Percentiles rank a stretch among this genome's conserved stretches.
Conservation (phyloP, 2,113 vertebrate genomes). For the Euleptes europaea region DNA sequence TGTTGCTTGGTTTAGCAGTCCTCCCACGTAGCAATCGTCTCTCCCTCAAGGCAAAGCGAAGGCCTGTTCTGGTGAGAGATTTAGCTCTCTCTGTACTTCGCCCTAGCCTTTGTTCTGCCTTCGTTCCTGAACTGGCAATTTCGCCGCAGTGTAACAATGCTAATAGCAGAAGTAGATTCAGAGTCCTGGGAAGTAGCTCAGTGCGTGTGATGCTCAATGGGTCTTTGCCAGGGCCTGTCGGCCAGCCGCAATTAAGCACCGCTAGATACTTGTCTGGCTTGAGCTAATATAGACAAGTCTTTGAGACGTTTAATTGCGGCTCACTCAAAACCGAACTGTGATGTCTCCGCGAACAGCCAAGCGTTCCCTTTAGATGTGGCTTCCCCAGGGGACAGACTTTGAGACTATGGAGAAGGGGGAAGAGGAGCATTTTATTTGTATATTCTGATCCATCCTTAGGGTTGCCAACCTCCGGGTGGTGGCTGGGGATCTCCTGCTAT, state of each 20-base stretch:
- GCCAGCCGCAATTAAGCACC: constrained; percentile 5
- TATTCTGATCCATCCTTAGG: no score
- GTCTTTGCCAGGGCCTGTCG: constrained; percentile 25
- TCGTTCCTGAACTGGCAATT: constrained; percentile 31
- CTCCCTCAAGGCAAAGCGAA: constrained; percentile 40
- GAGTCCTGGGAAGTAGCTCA: not conserved
- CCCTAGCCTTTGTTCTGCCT: constrained; percentile 36
- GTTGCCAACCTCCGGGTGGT: no score
- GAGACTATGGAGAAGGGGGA: not conserved
- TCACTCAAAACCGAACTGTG: not conserved
- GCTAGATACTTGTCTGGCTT: constrained; percentile 31
- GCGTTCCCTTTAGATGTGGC: not conserved
- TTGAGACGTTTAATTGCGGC: not conserved
- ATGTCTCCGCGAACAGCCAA: not conserved
- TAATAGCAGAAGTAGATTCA: constrained; percentile 7
- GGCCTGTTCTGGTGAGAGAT: constrained; percentile 26
- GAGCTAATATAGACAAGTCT: constrained; percentile 32
- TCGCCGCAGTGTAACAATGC: constrained; percentile 47
- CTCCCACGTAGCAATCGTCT: not conserved
- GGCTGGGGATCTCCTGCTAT: no score
- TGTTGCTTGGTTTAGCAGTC: constrained; percentile 7
- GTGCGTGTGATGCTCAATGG: not conserved
- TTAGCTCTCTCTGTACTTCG: constrained; percentile 47
- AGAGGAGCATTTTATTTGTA: not conserved
- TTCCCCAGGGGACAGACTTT: not conserved